phyloP scores from a whole-genome alignment of 1,140 invertebrate species.

The Rhagoletis pomonella region DNA sequence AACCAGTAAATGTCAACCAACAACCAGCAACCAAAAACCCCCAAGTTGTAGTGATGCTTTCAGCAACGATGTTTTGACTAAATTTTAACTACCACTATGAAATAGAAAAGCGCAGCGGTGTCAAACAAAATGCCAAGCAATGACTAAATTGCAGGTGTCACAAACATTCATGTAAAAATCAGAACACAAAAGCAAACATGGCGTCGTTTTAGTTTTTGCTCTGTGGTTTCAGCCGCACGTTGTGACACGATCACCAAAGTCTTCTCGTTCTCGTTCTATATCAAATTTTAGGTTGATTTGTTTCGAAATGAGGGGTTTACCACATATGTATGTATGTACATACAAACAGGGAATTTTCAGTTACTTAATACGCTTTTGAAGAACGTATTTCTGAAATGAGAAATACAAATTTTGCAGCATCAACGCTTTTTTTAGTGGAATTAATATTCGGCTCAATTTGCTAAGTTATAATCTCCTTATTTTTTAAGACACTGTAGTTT shows the following conservation, averaged over 20 bases:
- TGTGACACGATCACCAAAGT: neutral
- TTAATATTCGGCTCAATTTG: too few species aligned
- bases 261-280: neutral
- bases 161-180: neutral
- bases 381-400: too few species aligned
- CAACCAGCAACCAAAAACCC: neutral
- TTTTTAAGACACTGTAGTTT: too few species aligned
- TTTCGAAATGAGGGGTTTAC: too few species aligned
- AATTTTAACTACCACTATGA: constrained; percentile 8
- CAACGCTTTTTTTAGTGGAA: too few species aligned
- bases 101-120: neutral
- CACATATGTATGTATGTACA: too few species aligned
- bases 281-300: too few species aligned
- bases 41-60: neutral
- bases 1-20: neutral
- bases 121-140: neutral
- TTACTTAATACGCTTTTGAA: too few species aligned
- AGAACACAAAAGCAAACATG: neutral
- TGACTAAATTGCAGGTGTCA: neutral
- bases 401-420: too few species aligned
- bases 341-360: too few species aligned
- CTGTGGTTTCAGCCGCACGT: neutral
- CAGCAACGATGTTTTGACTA: neutral
- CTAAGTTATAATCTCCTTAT: too few species aligned
- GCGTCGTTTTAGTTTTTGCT: neutral